Conservation (phyloP, 2,113 vertebrate species). For the Anarhynchus alexandrinus region DNA sequence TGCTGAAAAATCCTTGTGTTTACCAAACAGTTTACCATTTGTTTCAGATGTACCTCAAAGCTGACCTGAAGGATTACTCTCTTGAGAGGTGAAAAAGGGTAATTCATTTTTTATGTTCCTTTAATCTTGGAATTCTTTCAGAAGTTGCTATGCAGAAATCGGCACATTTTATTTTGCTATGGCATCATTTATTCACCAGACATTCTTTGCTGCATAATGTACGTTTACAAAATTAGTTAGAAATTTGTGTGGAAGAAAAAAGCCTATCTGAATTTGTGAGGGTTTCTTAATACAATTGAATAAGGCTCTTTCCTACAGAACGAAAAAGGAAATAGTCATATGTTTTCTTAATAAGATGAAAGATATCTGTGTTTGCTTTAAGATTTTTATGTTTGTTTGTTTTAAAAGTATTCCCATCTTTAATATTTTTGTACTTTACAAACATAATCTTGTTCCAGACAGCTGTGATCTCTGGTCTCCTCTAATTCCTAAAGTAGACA, state of each 20-base stretch:
- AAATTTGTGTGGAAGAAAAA: neutral
- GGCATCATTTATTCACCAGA: constrained; percentile 1
- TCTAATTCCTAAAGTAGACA: constrained; percentile 61
- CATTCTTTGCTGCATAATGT: neutral
- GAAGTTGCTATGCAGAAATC: neutral
- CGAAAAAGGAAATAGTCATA: constrained; percentile 54
- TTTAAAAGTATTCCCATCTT: constrained; percentile 72
- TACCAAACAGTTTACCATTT: constrained; percentile 62
- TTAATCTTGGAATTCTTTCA: constrained; percentile 53
- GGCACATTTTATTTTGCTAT: neutral
- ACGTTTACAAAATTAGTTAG: neutral
- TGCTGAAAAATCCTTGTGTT: constrained; percentile 47
- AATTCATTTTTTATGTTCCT: constrained; percentile 62
- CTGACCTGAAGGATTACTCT: constrained; percentile 54
- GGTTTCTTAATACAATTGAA: constrained; percentile 8
- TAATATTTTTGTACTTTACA: constrained; percentile 71
- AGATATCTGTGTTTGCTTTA: constrained; percentile 71
- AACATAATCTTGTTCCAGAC: constrained; percentile 67
- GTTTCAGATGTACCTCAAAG: constrained; percentile 54
- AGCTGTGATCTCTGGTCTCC: constrained; percentile 64
- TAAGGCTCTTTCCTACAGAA: constrained; percentile 27
- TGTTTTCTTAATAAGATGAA: constrained; percentile 73
- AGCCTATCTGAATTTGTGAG: neutral
- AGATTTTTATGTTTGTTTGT: constrained; percentile 70
- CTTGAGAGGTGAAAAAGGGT: constrained; percentile 41